A percentile compares a stretch with the other conserved stretches of the same genome.
These are phyloP conservation scores for Rhodeus uyekii DNA, from an alignment of 2,797 vertebrate genomes.

Conservation along the genomic window DNA sequence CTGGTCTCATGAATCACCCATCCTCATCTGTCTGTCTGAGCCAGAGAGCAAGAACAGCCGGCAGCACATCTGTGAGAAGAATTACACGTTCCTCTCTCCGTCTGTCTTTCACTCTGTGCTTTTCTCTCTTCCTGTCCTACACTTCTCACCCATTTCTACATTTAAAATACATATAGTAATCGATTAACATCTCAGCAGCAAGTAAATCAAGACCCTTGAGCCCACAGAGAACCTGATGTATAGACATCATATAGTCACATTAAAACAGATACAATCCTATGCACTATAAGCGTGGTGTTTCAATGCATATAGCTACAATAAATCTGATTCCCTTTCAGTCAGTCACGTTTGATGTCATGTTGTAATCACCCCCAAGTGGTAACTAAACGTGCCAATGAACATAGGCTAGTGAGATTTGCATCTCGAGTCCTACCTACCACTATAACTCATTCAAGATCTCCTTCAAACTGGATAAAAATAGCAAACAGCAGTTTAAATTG, in stretches of 20 bases:
- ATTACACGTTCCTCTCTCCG: constrained; percentile 13
- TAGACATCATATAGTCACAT: not conserved
- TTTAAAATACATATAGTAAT: constrained; percentile 47
- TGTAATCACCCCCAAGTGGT: too few species aligned
- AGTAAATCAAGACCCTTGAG: constrained; percentile 25
- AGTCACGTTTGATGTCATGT: too few species aligned
- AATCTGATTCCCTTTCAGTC: too few species aligned
- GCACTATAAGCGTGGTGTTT: not conserved
- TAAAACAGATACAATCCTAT: constrained; percentile 20
- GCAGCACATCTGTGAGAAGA: constrained; percentile 51
- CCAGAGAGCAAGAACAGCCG: constrained; percentile 43
- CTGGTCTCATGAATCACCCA: constrained; percentile 74
- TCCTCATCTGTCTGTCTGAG: constrained; percentile 29
- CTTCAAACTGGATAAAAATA: too few species aligned
- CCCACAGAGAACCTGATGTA: constrained; percentile 17
- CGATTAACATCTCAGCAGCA: constrained; percentile 34
- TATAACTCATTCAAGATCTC: too few species aligned
- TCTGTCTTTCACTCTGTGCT: constrained; percentile 3
- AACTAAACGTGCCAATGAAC: too few species aligned
- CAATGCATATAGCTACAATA: not conserved
- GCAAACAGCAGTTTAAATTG: too few species aligned
- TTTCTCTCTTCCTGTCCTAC: not conserved
- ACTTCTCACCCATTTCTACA: not conserved
- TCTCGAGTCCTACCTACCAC: too few species aligned
- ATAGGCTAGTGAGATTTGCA: too few species aligned